These are phyloP conservation scores for Drosophila arawakana DNA, from an alignment of 1,140 invertebrate species.

Conservation along the genomic window DNA sequence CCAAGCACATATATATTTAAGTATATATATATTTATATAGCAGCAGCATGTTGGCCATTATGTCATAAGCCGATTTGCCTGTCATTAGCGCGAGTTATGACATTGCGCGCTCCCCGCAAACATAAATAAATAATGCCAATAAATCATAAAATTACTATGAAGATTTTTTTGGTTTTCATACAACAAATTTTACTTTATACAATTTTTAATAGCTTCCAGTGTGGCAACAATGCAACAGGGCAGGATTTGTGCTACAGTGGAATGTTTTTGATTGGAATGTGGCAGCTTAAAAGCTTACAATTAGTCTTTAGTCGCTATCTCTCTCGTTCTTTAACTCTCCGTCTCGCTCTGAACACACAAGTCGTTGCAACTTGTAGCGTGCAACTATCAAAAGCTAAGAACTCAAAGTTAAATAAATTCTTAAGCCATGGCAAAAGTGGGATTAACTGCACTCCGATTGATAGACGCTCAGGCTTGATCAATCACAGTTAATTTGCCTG, in stretches of 20 bases:
- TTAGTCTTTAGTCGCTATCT: constrained; percentile 22
- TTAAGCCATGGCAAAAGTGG: neutral
- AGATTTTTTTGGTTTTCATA: constrained; percentile 40
- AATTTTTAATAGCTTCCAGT: constrained; percentile 7
- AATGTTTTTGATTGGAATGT: constrained; percentile 11
- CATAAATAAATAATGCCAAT: constrained; percentile 65
- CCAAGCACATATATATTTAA: neutral
- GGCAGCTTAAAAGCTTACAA: constrained; percentile 53
- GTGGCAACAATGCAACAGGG: constrained; percentile 47
- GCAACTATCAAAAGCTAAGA: constrained; percentile 3
- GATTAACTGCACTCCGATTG: constrained; percentile 14
- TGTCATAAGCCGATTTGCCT: constrained; percentile 76
- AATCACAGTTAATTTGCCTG: neutral
- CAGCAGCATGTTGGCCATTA: constrained; percentile 52
- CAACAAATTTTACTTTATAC: neutral
- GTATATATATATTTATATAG: constrained; percentile 14
- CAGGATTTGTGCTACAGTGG: constrained; percentile 25
- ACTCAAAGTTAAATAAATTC: neutral
- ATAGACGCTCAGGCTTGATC: neutral
- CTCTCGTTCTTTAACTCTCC: no score
- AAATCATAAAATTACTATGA: constrained; percentile 62
- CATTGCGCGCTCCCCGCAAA: constrained; percentile 23
- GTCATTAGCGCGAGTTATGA: constrained; percentile 64
- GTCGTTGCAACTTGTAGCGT: constrained; percentile 31
- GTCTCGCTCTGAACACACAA: neutral